Evolutionary conservation across 2,113 vertebrate species (phyloP).

Genomic region (Caloenas nicobarica): DNA sequence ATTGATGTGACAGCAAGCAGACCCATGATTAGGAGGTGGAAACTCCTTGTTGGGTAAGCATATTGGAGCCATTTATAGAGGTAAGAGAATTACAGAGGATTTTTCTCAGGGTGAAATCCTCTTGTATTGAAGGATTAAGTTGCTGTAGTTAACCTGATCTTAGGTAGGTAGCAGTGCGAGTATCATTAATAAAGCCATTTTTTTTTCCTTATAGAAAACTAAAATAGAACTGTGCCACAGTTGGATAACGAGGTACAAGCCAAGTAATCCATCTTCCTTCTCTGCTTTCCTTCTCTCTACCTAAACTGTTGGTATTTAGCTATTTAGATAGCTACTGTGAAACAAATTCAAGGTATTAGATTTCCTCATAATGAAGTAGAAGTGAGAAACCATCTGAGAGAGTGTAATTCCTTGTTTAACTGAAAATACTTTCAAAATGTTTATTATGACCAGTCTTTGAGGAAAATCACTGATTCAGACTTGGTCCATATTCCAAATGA

Average conservation of each 20-base stretch:
- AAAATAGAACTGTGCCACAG: neutral
- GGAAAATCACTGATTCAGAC: neutral
- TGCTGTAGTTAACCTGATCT: slow-evolving; percentile 1
- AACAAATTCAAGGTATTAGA: neutral
- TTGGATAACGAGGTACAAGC: neutral
- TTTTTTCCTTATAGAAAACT: neutral
- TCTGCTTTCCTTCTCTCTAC: neutral
- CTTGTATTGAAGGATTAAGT: neutral
- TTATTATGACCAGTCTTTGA: neutral
- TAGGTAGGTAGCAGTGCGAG: neutral
- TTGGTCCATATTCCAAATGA: neutral
- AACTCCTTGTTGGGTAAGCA: neutral
- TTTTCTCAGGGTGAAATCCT: slow-evolving; percentile 15
- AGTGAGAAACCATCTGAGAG: neutral
- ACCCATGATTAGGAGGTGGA: neutral
- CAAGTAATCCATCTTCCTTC: neutral
- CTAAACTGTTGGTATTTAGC: neutral
- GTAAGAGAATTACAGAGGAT: neutral
- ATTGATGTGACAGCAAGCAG: neutral
- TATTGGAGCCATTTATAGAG: neutral
- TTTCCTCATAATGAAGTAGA: neutral
- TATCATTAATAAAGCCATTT: neutral
- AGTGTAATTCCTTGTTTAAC: neutral
- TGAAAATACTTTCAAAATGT: neutral
- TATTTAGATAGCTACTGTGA: neutral